Conservation (phyloP, 1,140 invertebrate species). For the Drosophila lacertosa region DNA sequence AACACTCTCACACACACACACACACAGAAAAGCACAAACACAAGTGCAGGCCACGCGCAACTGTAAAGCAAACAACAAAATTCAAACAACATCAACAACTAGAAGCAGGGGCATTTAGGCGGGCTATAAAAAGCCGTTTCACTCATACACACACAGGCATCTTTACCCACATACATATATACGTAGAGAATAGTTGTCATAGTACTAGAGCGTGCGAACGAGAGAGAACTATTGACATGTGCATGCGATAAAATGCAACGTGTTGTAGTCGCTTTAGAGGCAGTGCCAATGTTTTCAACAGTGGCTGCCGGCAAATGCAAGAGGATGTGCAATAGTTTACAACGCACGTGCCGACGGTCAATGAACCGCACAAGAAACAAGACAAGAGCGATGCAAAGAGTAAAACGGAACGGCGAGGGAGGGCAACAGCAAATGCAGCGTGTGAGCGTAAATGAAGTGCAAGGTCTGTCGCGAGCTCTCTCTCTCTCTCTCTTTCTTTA, state of each 20-base stretch:
- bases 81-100: constrained; percentile 47
- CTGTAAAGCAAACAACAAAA: constrained; percentile 63
- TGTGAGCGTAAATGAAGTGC: constrained; percentile 11
- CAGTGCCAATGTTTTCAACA: constrained; percentile 64
- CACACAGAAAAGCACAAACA: constrained; percentile 18
- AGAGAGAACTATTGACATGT: constrained; percentile 53
- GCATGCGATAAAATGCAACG: constrained; percentile 79
- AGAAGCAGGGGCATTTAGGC: constrained; percentile 20
- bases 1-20: constrained; percentile 1
- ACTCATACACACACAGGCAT: constrained; percentile 9
- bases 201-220: constrained; percentile 27
- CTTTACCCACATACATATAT: not conserved
- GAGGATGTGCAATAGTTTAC: constrained; percentile 74
- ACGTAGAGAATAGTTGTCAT: constrained; percentile 44
- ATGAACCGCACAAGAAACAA: constrained; percentile 60
- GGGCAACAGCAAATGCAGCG: constrained; percentile 23
- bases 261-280: constrained; percentile 54
- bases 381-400: not conserved
- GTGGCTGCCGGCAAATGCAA: constrained; percentile 21
- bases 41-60: constrained; percentile 66
- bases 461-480: constrained; percentile 10
- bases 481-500: not conserved
- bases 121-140: constrained; percentile 55
- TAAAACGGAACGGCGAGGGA: constrained; percentile 11
- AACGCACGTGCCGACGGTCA: constrained; percentile 75